Evolutionary conservation across 2,797 vertebrate genomes (phyloP), one percentile per base, ranked within the genome.

Genomic region (Hypotaenidia philippensis): DNA sequence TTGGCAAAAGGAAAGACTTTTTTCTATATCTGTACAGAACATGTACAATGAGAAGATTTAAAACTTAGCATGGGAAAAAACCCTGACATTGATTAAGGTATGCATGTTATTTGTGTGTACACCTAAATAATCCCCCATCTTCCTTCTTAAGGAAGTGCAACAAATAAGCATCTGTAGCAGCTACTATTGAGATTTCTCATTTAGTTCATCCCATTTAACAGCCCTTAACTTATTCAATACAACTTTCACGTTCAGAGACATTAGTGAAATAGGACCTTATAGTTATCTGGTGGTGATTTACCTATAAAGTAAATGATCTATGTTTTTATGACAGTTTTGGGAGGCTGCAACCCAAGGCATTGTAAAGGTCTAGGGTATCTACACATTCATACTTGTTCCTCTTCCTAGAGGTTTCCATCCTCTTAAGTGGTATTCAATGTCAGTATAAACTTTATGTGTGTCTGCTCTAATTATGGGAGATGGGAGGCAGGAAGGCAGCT

Each of bases 401-500:
- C 55, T 31, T 61, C 36, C 40, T 40, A 49, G 40, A 59, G 22
- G 8, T 44, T 93, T 70, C 31, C 19, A 52, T 70, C 26, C 22
- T 45, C 31, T 57, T 41, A 36, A 22, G 27, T 13, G n/a, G 10
- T n/a, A 23, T 32, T 78, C 32, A 74, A 6, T 56, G 52, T 31
- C 31, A 41, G 44, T 53, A 74, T 19, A 79, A 68, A 69, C 32
- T 52, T 76, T 29, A 16, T 38, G 8, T 38, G 18, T 60, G 36
- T 83, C 78, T 93, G 25, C 68, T 76, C 22, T 84, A 63, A 66
- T 87, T 91, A 55, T 8, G 10, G 38, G n/a, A 79, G 27, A 59
- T 26, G 31, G 40, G 50, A 87, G 23, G 11, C 29, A 92, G 38
- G 64, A 65, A 87, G 27, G 64, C 16, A 80, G 40, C 29, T 83